Evolutionary conservation across 2,797 vertebrate species (phyloP), one percentile per base, ranked within the genome.

Genomic region (Chlorospingus semifuscus): DNA sequence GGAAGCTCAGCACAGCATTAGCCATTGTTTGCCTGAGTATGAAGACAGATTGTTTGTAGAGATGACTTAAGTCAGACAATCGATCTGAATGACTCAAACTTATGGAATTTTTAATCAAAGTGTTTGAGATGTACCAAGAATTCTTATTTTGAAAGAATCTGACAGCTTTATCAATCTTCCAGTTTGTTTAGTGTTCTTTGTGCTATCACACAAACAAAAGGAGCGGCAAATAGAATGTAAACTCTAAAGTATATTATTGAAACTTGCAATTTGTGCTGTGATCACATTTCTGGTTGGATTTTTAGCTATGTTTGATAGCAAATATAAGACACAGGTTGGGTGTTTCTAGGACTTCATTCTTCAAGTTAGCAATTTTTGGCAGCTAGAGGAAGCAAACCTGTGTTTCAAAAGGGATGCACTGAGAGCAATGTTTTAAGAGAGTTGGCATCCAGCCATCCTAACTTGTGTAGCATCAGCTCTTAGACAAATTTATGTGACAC

Each of bases 401-500:
- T 77, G 17, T 56, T 87, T 83, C n/a, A 15, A 36, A 36, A 59
- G 50, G 20, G 24, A 34, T 55, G 30, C 41, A 32, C 16, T 1
- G 8, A 72, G 39, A 61, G 66, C 22, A 27, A 39, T 23, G 32
- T 53, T 95, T 74, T 32, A 61, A 55, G 53, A 50, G 68, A 65
- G 10, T 2, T 96, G 93, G 82, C 68, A 77, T 15, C 32, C 84
- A 90, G 68, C 70, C 86, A 66, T 80, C 68, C 66, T 79, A 64
- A 81, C 94, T 87, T 76, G 36, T n/a, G 61, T 75, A 66, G 41
- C 89, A 83, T 92, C 77, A 92, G 74, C 70, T 79, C 57, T 90
- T 87, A 78, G 83, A 81, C 47, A 96, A 94, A 92, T 95, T 70
- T 68, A 22, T 61, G 34, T 88, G 82, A 79, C 64, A 64, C 42